A percentile compares a stretch with the other conserved stretches of the same genome.
phyloP scores from a whole-genome alignment of 2,797 vertebrate species.

The Ptychadena robeensis region DNA sequence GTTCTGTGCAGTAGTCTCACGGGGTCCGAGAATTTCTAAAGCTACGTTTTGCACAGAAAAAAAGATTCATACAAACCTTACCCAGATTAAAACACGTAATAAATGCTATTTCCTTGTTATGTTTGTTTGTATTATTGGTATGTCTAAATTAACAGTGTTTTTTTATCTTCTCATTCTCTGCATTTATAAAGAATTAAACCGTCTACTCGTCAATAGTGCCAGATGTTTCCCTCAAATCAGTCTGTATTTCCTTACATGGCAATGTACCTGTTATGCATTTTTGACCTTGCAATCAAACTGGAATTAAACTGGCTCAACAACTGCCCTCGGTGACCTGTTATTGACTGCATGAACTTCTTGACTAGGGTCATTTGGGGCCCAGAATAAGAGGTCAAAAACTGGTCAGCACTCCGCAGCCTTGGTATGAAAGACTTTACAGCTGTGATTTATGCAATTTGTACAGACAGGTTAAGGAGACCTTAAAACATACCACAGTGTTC shows the following conservation, averaged over 20 bases:
- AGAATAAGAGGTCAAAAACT: slow-evolving; percentile 90
- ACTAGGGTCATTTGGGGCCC: slow-evolving; percentile 87
- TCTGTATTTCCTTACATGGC: slow-evolving; percentile 37
- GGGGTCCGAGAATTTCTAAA: not conserved
- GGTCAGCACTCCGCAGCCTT: slow-evolving; percentile 83
- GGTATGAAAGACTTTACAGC: slow-evolving; percentile 83
- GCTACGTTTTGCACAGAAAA: not conserved
- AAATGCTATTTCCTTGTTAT: not conserved
- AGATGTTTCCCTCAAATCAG: slow-evolving; percentile 55
- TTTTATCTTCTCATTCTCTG: not conserved
- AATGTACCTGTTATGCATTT: slow-evolving; percentile 72
- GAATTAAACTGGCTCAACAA: slow-evolving; percentile 76
- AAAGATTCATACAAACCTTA: not conserved
- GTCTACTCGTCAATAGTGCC: slow-evolving; percentile 42
- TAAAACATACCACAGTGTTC: slow-evolving; percentile 78
- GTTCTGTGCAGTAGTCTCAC: not conserved
- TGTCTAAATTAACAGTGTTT: not conserved
- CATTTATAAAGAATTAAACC: slow-evolving; percentile 11
- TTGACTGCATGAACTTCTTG: slow-evolving; percentile 93
- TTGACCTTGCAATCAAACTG: slow-evolving; percentile 76
- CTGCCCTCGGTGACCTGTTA: slow-evolving; percentile 86
- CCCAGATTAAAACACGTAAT: too few species aligned
- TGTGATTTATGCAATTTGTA: slow-evolving; percentile 90
- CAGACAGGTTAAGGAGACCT: slow-evolving; percentile 83
- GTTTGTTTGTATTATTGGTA: not conserved